These are phyloP conservation scores for Anolis sagrei DNA, from an alignment of 2,113 vertebrate genomes.

Conservation along the genomic window DNA sequence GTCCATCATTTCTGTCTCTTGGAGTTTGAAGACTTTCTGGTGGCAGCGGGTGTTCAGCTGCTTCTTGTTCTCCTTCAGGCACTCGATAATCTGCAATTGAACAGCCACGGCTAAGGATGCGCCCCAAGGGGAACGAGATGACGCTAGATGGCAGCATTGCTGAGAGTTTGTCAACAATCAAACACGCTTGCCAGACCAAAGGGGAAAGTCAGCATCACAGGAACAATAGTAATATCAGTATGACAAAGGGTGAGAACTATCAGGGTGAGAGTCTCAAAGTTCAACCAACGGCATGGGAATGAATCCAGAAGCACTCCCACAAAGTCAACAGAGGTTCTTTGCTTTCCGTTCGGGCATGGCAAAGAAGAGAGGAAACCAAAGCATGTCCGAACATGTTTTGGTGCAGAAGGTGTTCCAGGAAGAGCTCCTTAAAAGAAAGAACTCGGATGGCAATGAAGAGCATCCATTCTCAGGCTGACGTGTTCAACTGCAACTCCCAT, in stretches of 20 bases:
- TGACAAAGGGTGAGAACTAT: not conserved
- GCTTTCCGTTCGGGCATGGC: too few species aligned
- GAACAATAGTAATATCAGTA: too few species aligned
- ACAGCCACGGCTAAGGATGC: not conserved
- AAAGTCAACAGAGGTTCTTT: too few species aligned
- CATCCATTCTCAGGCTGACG: not conserved
- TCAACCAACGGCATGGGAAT: not conserved
- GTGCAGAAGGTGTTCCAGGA: too few species aligned
- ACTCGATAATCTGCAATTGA: constrained; percentile 89
- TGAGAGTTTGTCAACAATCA: not conserved
- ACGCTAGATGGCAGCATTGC: not conserved
- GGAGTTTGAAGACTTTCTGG: constrained; percentile 93
- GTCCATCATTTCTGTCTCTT: constrained; percentile 97
- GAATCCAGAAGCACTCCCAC: too few species aligned
- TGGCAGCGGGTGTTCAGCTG: constrained; percentile 86
- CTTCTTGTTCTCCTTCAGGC: constrained; percentile 94
- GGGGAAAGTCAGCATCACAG: too few species aligned
- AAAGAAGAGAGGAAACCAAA: too few species aligned
- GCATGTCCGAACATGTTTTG: too few species aligned
- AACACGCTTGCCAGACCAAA: too few species aligned
- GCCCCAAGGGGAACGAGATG: accelerated
- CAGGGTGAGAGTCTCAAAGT: too few species aligned
- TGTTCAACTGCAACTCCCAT: not conserved
- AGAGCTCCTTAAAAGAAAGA: too few species aligned
- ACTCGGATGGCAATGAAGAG: too few species aligned